Evolutionary conservation across 2,888 invertebrate species (phyloP).

Genomic region (Caenorhabditis becei): DNA sequence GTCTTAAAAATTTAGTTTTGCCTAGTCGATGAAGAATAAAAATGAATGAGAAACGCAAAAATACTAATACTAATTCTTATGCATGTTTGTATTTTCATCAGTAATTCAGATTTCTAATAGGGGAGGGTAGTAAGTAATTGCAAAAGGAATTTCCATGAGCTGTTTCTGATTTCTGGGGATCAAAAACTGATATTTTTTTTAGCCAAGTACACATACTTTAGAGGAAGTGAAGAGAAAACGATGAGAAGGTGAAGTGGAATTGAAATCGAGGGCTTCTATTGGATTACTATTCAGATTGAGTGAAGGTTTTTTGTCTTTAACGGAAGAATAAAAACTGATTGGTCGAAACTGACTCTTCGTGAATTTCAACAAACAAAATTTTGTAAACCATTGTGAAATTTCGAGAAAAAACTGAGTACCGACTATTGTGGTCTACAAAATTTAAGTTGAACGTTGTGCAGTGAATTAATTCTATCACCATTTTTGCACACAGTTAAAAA

Average conservation of each 20-base stretch:
- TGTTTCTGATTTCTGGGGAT: no score
- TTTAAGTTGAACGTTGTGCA: no score
- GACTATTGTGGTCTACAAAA: no score
- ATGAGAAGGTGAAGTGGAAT: slow-evolving; percentile 49
- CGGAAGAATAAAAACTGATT: not conserved
- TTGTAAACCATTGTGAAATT: no score
- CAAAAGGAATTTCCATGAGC: no score
- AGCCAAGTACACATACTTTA: slow-evolving; percentile 13
- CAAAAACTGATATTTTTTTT: not conserved
- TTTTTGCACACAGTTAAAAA: no score
- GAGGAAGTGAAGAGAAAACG: slow-evolving; percentile 11
- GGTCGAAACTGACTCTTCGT: no score
- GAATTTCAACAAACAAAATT: no score
- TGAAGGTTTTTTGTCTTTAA: slow-evolving; percentile 40
- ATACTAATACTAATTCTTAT: slow-evolving; percentile 18
- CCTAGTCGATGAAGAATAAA: no score
- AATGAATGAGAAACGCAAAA: slow-evolving; percentile 10
- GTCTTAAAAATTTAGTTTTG: not conserved
- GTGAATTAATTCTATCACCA: no score
- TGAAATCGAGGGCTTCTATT: slow-evolving; percentile 54
- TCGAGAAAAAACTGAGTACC: no score
- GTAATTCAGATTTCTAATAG: slow-evolving; percentile 24
- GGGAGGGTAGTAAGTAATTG: not conserved
- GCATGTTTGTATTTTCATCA: slow-evolving; percentile 35
- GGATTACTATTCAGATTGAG: slow-evolving; percentile 59